Percentiles rank a stretch among this genome's conserved stretches.
Conservation (phyloP, 2,888 invertebrate genomes). For the Hyposoter dolosus region DNA sequence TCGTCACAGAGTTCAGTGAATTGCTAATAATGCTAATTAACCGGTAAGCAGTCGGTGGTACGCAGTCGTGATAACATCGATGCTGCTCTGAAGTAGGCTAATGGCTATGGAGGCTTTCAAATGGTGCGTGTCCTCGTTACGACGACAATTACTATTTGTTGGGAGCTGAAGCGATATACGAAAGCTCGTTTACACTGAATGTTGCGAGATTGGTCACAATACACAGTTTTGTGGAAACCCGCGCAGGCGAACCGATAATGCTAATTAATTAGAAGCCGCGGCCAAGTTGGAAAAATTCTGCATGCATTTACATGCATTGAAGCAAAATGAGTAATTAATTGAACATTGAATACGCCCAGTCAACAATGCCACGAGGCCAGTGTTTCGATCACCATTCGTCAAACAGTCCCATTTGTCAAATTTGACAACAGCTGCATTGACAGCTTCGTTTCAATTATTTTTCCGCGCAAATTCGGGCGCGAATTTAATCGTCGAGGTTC, state of each 20-base stretch:
- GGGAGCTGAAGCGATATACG: constrained; percentile 31
- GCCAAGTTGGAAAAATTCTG: neutral
- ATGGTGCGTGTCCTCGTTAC: constrained; percentile 16
- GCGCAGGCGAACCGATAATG: constrained; percentile 57
- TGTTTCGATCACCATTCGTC: constrained; percentile 30
- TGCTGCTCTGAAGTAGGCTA: constrained; percentile 47
- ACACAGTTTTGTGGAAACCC: constrained; percentile 7
- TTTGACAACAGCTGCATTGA: neutral
- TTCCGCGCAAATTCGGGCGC: constrained; percentile 2
- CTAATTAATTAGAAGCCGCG: constrained; percentile 65
- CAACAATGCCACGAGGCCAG: constrained; percentile 44
- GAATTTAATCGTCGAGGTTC: neutral
- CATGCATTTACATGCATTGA: neutral
- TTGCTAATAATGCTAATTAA: constrained; percentile 58
- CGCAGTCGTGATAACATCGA: constrained; percentile 49
- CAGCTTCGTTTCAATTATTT: constrained; percentile 31
- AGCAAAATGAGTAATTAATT: constrained; percentile 30
- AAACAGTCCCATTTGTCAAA: constrained; percentile 39
- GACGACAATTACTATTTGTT: constrained; percentile 40
- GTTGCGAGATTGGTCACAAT: constrained; percentile 36
- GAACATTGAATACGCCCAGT: constrained; percentile 18
- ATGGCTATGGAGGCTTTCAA: constrained; percentile 27
- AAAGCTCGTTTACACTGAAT: constrained; percentile 30
- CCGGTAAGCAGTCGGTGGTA: neutral
- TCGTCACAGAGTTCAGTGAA: constrained; percentile 12